A percentile compares a stretch with the other conserved stretches of the same genome.
Evolutionary conservation across 2,888 invertebrate genomes (phyloP).

Genomic region (Buathra laborator): DNA sequence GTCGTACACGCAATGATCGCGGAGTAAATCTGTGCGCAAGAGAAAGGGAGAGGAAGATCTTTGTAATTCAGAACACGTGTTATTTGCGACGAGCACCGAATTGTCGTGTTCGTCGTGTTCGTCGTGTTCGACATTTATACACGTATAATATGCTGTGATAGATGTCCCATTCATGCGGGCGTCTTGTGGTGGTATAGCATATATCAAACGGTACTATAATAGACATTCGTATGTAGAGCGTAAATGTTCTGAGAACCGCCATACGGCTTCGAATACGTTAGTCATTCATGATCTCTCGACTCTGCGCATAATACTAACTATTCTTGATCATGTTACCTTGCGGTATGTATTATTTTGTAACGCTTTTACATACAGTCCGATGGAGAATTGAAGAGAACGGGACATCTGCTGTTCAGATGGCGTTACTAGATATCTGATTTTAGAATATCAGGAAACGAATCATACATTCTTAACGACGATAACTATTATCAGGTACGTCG

Average conservation of each 20-base stretch:
- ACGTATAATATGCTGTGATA: not conserved
- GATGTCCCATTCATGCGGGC: conserved; percentile 5
- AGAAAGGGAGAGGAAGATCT: conserved; percentile 4
- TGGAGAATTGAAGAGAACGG: not conserved
- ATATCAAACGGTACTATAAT: not conserved
- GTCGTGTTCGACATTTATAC: not conserved
- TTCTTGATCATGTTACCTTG: not conserved
- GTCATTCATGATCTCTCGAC: conserved; percentile 16
- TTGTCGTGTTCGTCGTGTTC: conserved; percentile 2
- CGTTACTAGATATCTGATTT: not conserved
- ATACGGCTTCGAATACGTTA: not conserved
- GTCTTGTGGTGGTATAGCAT: not conserved
- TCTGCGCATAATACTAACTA: not conserved
- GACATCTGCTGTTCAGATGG: not conserved
- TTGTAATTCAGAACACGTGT: conserved; percentile 31
- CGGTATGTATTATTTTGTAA: not conserved
- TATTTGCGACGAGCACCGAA: conserved; percentile 7
- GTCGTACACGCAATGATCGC: not conserved
- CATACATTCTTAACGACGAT: no score
- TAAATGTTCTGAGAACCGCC: not conserved
- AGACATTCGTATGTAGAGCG: not conserved
- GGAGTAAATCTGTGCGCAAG: not conserved
- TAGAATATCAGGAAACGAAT: no score
- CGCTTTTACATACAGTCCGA: no score
- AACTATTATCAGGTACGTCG: no score